Evolutionary conservation across 2,113 vertebrate species (phyloP).

Genomic region (Pterocles orientalis): DNA sequence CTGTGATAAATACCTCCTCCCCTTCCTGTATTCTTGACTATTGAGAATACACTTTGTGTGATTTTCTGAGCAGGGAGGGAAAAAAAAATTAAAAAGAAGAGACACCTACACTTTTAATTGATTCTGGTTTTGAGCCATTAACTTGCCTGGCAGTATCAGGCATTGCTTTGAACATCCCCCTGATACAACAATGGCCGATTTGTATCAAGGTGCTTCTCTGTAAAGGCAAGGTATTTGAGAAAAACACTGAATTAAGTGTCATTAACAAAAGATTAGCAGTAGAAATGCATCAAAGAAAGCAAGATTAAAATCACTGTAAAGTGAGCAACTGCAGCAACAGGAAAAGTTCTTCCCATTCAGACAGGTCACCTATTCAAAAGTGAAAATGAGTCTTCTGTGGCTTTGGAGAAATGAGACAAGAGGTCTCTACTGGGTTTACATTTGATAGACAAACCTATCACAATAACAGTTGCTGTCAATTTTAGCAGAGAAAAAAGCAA

Average conservation of each 20-base stretch:
- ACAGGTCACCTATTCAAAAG: background rate
- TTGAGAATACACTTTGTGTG: background rate
- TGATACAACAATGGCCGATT: background rate
- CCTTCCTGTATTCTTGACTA: background rate
- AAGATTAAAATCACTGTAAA: conserved; percentile 19
- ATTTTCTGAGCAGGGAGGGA: background rate
- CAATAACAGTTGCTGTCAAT: background rate
- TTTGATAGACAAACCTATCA: background rate
- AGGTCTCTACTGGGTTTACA: background rate
- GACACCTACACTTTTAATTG: background rate
- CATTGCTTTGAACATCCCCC: background rate
- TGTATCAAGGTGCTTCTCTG: background rate
- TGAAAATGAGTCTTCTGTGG: background rate
- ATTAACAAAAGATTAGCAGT: background rate
- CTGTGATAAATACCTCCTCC: conserved; percentile 32
- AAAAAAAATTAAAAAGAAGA: background rate
- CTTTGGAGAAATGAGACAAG: background rate
- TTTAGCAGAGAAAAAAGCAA: background rate
- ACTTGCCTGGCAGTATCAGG: background rate
- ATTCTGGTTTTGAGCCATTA: background rate
- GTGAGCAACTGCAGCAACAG: background rate
- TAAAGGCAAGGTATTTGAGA: background rate
- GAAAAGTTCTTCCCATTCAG: conserved; percentile 14
- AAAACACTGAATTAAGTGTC: background rate
- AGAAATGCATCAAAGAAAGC: background rate